These are phyloP conservation scores for Philypnodon macrostomus DNA, from an alignment of 2,797 vertebrate genomes.

Conservation along the genomic window DNA sequence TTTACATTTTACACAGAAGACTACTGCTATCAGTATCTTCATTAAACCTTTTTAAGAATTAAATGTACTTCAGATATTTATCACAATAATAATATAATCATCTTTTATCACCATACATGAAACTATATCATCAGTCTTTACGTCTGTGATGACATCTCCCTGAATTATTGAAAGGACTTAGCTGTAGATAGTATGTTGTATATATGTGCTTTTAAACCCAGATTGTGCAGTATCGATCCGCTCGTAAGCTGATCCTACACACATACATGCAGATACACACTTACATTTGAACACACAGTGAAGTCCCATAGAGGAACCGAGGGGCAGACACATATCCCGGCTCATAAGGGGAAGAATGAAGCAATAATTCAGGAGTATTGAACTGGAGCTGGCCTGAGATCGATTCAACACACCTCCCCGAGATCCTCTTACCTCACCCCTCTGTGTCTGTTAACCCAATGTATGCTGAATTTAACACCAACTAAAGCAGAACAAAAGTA, in stretches of 20 bases:
- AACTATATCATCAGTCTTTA: slow-evolving; percentile 1
- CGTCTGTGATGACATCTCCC: not conserved
- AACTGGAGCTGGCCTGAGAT: slow-evolving; percentile 87
- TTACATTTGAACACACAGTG: slow-evolving; percentile 16
- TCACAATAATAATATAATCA: not conserved
- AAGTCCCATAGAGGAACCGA: slow-evolving; percentile 29
- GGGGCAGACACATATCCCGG: slow-evolving; percentile 75
- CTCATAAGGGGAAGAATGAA: slow-evolving; percentile 98
- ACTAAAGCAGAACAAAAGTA: too few species aligned
- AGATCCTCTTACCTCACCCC: slow-evolving; percentile 39
- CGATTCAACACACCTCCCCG: slow-evolving; percentile 78
- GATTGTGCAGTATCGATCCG: slow-evolving; percentile 92
- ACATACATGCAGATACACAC: slow-evolving; percentile 44
- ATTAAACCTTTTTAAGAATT: too few species aligned
- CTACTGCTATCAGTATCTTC: too few species aligned
- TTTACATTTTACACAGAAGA: too few species aligned
- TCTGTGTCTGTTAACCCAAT: slow-evolving; percentile 36
- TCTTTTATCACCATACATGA: too few species aligned
- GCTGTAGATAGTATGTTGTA: slow-evolving; percentile 10
- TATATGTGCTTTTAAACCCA: slow-evolving; percentile 86
- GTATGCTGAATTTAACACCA: not conserved
- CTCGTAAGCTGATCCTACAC: slow-evolving; percentile 60
- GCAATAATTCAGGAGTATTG: slow-evolving; percentile 98
- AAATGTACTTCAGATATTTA: too few species aligned
- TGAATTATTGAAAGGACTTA: slow-evolving; percentile 7